Base-by-base conservation (phyloP, 2,888 invertebrate genomes). In the Ganaspis brasiliensis region DNA sequence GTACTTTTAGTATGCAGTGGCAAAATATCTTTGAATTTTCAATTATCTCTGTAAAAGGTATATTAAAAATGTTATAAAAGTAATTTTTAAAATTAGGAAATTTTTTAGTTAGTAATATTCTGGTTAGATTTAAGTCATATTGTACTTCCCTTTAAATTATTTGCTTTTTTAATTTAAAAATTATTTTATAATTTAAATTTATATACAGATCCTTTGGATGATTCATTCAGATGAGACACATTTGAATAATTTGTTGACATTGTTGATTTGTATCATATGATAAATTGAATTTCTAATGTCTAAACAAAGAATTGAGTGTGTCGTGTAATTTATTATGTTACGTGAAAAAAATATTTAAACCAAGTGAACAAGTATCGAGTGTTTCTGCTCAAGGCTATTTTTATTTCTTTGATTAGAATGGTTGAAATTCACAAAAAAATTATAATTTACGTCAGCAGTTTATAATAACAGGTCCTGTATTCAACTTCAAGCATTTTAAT, bases 11-110 rank as follows among this genome's bases (percentile, higher is more conserved):
- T 35, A 63, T 45, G 40, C 40, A 45, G 63, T 67, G 63, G 63
- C 21, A 67, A 67, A 67, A 67, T 67, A 67, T 67, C 63, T 26
- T 26, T n/a, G n/a, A n/a, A n/a, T n/a, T n/a, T n/a, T n/a, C n/a
- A n/a, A n/a, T n/a, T n/a, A n/a, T n/a, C n/a, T n/a, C n/a, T n/a
- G n/a, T n/a, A n/a, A n/a, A n/a, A n/a, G n/a, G 21, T 55, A 21
- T 16, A 55, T 52, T 16, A 9, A 40, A 45, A 45, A 12, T 45
- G n/a, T n/a, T n/a, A n/a, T n/a, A n/a, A n/a, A n/a, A n/a, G n/a
- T n/a, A n/a, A n/a, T n/a, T n/a, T n/a, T n/a, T n/a, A n/a, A n/a
- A n/a, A n/a, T n/a, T n/a, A n/a, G n/a, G n/a, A n/a, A n/a, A n/a
- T n/a, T n/a, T n/a, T n/a, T n/a, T n/a, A n/a, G n/a, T n/a, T n/a